A percentile compares a stretch with the other conserved stretches of the same genome.
Conservation (phyloP, 1,140 invertebrate genomes). For the Saxidomus purpurata region DNA sequence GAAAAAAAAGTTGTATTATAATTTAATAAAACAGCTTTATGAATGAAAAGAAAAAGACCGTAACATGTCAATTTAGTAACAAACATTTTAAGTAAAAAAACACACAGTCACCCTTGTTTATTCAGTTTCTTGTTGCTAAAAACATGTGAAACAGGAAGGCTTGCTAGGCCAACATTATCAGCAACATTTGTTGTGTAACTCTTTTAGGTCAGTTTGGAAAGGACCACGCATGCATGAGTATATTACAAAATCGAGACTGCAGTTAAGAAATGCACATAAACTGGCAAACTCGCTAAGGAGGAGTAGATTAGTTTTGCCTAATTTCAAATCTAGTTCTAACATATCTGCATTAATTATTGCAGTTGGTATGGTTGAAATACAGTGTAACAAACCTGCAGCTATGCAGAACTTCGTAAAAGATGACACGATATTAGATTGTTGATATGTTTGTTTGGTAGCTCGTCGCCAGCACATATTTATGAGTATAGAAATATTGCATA, state of each 20-base stretch:
- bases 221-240: neutral
- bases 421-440: neutral
- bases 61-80: too few relatives aligned
- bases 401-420: neutral
- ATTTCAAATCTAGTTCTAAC: neutral
- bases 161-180: neutral
- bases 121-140: too few relatives aligned
- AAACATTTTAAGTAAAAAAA: too few relatives aligned
- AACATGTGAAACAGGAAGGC: too few relatives aligned
- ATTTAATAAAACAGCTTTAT: too few relatives aligned
- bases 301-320: neutral
- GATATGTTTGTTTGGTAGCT: neutral
- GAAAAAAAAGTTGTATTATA: too few relatives aligned
- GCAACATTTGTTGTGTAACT: neutral
- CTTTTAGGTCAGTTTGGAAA: neutral
- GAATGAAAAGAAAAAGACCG: too few relatives aligned
- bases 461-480: neutral
- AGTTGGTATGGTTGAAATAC: neutral
- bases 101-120: too few relatives aligned
- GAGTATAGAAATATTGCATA: neutral
- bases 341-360: neutral
- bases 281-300: neutral
- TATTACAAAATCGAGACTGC: neutral
- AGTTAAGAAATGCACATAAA: neutral
- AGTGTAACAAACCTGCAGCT: neutral